Base-by-base conservation (phyloP, 2,113 vertebrate genomes). In the Hydropotes inermis region DNA sequence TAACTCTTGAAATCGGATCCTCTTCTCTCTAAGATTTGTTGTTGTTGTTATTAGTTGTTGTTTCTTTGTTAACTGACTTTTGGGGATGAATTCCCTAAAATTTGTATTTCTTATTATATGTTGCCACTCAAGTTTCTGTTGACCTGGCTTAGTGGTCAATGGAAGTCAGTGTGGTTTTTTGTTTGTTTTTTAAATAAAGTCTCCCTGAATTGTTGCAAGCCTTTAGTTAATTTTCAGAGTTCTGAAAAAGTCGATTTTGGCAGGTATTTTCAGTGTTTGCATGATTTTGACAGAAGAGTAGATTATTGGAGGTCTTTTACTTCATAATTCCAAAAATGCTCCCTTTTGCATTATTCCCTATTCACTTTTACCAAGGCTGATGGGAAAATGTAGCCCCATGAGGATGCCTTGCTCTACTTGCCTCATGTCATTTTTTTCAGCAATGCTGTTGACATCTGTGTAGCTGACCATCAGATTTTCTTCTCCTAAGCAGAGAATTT, bases 21-120 rank as follows among this genome's bases (percentile, higher is more conserved):
- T 87, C 0, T 21, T n/a, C 14, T 52, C 28, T 36, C 10, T 13
- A 43, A 39, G 4, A 30, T 57, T 50, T 84, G 21, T 64, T 43
- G 14, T 86, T 85, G 19, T 33, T 64, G 17, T 89, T 96, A 60
- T 14, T 95, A 58, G 30, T 74, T 83, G 12, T 89, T 61, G 33
- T 93, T 81, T 67, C 58, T 70, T 95, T 64, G 25, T n/a, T 94
- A 55, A 88, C 11, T 92, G 58, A 87, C 47, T 78, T 96, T 95
- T 39, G 17, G 58, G 17, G 50, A 74, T 93, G 76, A 90, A 90
- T 67, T 78, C 33, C 76, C 58, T 85, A 74, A 89, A 87, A 57
- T 87, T 15, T 58, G 6, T 87, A 39, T 93, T 84, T 14, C 27
- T 92, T 88, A 36, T 64, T 92, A 14, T 92, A 30, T 39, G 9